Evolutionary conservation across 2,888 invertebrate genomes (phyloP), one percentile per base, ranked within the genome.

Genomic region (Dermolepida albohirtum): DNA sequence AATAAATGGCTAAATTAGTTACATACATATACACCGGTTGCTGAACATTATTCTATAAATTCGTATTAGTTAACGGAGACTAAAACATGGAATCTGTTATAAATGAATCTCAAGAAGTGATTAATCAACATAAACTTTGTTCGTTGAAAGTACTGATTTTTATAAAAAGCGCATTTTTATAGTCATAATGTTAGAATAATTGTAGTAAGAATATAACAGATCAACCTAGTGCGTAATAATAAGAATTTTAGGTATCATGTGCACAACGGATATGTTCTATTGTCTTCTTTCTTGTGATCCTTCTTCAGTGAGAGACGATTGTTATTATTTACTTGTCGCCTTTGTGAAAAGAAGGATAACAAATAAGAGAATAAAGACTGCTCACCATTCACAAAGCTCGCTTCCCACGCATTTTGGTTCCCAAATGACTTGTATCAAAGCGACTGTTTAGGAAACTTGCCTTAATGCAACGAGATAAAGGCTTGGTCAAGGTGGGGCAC

Each of bases 401-500:
- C 77, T 72, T 74, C 78, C 78, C 77, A 77, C 78, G 75, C 76
- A 74, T 69, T 72, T 75, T 72, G 71, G 73, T 73, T 73, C 75
- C 75, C 76, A 78, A 76, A 76, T 76, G 76, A 77, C 76, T 78
- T 74, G 75, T 75, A 75, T 73, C 75, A 75, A 73, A 77, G 71
- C 68, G 76, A 77, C 80, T 77, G 79, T 81, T 81, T 81, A 81
- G 81, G 80, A 80, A 81, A 81, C 81, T 80, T 80, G 81, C 76
- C 67, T 76, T 74, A 75, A 75, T 75, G 76, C 73, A 73, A 74
- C 74, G 71, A 76, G 77, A 77, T 80, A 77, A 80, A 80, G 82
- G 81, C 80, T 81, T 81, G 81, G 82, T 76, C 76, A 80, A 81
- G 82, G 82, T 81, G 80, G 81, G 81, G 82, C 82, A 81, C 82